A percentile compares a stretch with the other conserved stretches of the same genome.
phyloP scores from a whole-genome alignment of 2,113 vertebrate genomes.

The Tapirus terrestris region DNA sequence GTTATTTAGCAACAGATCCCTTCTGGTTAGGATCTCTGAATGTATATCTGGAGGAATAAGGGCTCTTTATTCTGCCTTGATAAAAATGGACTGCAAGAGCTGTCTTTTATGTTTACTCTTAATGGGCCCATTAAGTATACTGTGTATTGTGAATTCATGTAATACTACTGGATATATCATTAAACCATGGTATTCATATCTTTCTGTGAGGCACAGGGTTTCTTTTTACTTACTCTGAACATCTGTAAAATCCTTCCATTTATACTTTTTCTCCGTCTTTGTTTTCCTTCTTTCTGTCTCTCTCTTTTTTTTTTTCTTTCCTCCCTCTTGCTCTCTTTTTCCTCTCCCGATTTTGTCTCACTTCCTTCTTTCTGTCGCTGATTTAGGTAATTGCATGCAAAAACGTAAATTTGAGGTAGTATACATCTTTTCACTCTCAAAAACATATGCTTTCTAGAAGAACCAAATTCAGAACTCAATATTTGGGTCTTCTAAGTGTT shows the following conservation, averaged over 20 bases:
- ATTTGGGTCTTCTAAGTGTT: not conserved
- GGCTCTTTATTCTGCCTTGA: slow-evolving; percentile 47
- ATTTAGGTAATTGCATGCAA: not conserved
- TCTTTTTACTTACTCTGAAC: not conserved
- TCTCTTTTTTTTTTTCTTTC: not conserved
- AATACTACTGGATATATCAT: not conserved
- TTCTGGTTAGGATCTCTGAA: slow-evolving; percentile 40
- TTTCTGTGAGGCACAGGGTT: not conserved
- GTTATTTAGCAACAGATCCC: slow-evolving; percentile 11
- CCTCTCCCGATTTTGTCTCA: not conserved
- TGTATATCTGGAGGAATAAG: slow-evolving; percentile 58
- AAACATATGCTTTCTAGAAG: not conserved
- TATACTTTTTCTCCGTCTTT: not conserved
- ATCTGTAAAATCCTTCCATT: not conserved
- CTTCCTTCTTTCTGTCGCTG: not conserved
- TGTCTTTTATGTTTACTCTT: slow-evolving; percentile 46
- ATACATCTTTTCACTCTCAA: not conserved
- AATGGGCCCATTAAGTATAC: slow-evolving; percentile 38
- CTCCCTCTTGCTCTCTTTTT: not conserved
- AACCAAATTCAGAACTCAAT: slow-evolving; percentile 8
- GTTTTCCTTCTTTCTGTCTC: not conserved
- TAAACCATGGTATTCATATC: slow-evolving; percentile 32
- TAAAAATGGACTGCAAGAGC: slow-evolving; percentile 41
- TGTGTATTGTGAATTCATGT: slow-evolving; percentile 48
- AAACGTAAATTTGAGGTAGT: not conserved